phyloP scores from a whole-genome alignment of 2,888 invertebrate species.

The Chymomyza caudatula region DNA sequence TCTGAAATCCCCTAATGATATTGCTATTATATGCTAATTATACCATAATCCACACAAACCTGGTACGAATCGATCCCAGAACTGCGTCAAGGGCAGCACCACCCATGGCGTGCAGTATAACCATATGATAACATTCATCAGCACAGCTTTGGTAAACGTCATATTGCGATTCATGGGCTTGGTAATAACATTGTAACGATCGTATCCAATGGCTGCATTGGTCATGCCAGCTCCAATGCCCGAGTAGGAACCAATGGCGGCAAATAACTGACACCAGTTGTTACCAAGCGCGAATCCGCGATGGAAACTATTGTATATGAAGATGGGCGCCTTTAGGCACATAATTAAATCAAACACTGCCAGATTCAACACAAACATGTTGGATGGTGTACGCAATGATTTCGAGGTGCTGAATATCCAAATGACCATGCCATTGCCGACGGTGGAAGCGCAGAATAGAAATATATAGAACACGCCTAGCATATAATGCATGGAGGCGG shows the following conservation, averaged over 20 bases:
- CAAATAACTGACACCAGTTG: constrained; percentile 87
- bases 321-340: constrained; percentile 91
- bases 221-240: constrained; percentile 88
- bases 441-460: constrained; percentile 85
- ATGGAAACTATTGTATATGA: constrained; percentile 90
- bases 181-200: constrained; percentile 87
- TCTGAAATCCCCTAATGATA: no score
- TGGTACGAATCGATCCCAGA: constrained; percentile 91
- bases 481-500: constrained; percentile 87
- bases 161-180: constrained; percentile 89
- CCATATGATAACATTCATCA: constrained; percentile 87
- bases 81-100: constrained; percentile 86
- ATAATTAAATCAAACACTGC: constrained; percentile 90
- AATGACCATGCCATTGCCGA: constrained; percentile 90
- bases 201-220: constrained; percentile 91
- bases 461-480: constrained; percentile 86
- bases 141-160: constrained; percentile 86
- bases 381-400: constrained; percentile 82
- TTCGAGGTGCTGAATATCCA: constrained; percentile 80
- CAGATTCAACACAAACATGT: constrained; percentile 89
- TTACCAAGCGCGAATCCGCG: constrained; percentile 87
- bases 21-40: no score
- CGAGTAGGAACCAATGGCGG: constrained; percentile 86
- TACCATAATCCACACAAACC: no score
- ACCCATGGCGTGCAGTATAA: constrained; percentile 89